Conservation (phyloP, 2,797 vertebrate genomes). For the Phoxinus dragarum region DNA sequence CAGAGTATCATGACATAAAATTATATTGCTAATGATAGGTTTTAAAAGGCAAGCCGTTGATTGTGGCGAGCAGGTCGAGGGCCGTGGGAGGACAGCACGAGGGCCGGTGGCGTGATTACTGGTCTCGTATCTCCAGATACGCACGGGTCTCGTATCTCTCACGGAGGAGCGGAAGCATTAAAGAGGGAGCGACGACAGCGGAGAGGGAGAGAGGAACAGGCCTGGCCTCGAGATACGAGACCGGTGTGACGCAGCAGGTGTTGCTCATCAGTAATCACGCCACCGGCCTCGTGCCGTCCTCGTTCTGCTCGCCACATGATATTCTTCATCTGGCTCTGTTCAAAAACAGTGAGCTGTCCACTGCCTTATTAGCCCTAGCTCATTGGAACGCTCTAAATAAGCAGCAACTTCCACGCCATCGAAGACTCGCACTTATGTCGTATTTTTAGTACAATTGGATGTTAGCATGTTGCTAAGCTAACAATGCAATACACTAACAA, state of each 20-base stretch:
- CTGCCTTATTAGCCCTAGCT: background rate
- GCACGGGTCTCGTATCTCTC: too few species aligned
- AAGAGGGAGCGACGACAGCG: too few species aligned
- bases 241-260: too few species aligned
- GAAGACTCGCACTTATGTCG: background rate
- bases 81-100: too few species aligned
- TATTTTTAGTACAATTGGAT: background rate
- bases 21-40: background rate
- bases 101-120: too few species aligned
- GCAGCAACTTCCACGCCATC: background rate
- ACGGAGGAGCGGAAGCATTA: too few species aligned
- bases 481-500: background rate
- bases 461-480: background rate
- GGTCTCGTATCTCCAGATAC: too few species aligned
- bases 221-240: too few species aligned
- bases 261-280: too few species aligned
- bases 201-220: too few species aligned
- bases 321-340: slow-evolving; percentile 1
- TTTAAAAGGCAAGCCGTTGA: background rate
- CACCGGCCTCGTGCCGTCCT: too few species aligned
- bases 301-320: background rate
- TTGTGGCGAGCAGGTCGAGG: too few species aligned
- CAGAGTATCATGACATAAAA: background rate
- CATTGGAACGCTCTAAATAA: background rate
- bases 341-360: background rate